Evolutionary conservation across 2,113 vertebrate species (phyloP).

Genomic region (Artemisiospiza belli): DNA sequence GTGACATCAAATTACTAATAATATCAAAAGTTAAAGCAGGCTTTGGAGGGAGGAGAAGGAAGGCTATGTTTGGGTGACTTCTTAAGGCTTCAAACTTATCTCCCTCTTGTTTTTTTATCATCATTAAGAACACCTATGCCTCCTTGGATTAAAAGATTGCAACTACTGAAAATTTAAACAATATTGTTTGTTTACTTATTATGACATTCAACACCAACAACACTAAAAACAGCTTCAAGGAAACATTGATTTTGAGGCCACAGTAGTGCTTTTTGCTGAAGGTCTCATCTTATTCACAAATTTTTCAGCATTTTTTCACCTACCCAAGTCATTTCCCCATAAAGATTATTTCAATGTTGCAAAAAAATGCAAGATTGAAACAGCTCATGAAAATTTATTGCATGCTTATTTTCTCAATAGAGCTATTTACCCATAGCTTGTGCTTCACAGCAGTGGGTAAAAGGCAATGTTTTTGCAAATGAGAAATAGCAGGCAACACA

Average conservation of each 20-base stretch:
- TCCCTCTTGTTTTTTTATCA: neutral
- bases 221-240: neutral
- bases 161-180: neutral
- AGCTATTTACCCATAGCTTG: neutral
- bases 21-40: neutral
- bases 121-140: neutral
- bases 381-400: neutral
- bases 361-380: neutral
- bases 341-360: neutral
- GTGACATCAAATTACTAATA: neutral
- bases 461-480: constrained; percentile 20
- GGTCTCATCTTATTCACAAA: neutral
- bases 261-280: neutral
- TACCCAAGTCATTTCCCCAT: neutral
- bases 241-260: neutral
- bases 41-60: neutral
- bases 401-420: constrained; percentile 17
- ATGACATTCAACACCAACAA: neutral
- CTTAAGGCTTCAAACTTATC: neutral
- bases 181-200: neutral
- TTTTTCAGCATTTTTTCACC: neutral
- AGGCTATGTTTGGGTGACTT: neutral
- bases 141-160: neutral
- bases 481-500: neutral
- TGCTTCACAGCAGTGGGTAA: neutral